Base-by-base conservation (phyloP, 1,140 invertebrate genomes). In the Holotrichia oblita region DNA sequence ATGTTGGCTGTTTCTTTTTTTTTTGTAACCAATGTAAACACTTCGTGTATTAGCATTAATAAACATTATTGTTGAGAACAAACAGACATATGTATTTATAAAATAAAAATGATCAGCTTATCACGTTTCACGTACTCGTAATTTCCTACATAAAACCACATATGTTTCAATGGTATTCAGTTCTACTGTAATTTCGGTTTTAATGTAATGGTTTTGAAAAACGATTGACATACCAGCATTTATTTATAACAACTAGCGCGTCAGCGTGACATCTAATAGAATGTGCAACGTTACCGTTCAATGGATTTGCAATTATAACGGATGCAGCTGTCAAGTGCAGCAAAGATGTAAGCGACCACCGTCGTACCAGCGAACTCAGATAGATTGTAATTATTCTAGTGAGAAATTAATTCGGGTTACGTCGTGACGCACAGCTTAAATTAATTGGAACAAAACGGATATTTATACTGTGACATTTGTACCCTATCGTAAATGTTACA, bases 271-370 rank as follows among this genome's bases (percentile, higher is more conserved):
- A 48, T n/a, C n/a, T n/a, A 48, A n/a, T 48, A 48, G 44, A 48
- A 48, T 48, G 40, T 41, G 40, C 40, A 10, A 41, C 10, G 44
- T 48, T 6, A 48, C 44, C 44, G 44, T 48, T 48, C 8, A n/a
- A 3, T 48, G 44, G n/a, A 48, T 48, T 48, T 48, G 44, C 44
- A 48, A 48, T 48, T 48, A 48, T 48, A 48, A 48, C 44, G n/a
- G 12, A 48, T 12, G n/a, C 44, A 48, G 44, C 44, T 48, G 44
- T 48, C 44, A 48, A n/a, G 12, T n/a, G 44, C n/a, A n/a, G n/a
- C 44, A 48, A 48, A 48, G 44, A 3, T 48, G 44, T 10, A 48
- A 8, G 12, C 44, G 7, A 48, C n/a, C 44, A n/a, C 44, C 8
- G n/a, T 10, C 12, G 44, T 12, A 48, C 4, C 3, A 12, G 12